phyloP scores from a whole-genome alignment of 2,888 invertebrate genomes.

The Ennomos fuscantarius region DNA sequence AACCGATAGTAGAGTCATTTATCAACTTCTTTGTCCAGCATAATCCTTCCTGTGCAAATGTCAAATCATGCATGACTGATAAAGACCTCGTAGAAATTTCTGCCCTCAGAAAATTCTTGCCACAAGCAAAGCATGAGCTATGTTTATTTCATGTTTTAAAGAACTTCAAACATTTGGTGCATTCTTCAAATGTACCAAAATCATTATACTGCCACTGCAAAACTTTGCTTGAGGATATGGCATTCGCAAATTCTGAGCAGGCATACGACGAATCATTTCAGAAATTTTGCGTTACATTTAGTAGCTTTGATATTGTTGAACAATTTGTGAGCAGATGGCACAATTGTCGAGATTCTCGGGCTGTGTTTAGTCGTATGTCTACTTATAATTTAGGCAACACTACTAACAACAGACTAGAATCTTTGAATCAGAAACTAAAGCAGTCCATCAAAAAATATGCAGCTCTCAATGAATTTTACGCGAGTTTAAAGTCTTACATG shows the following conservation, averaged over 20 bases:
- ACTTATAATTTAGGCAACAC: constrained; percentile 12
- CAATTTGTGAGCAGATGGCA: constrained; percentile 5
- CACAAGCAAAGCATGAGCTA: constrained; percentile 15
- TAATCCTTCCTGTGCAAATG: constrained; percentile 7
- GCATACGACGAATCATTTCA: too few relatives aligned
- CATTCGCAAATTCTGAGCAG: too few relatives aligned
- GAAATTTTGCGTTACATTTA: too few relatives aligned
- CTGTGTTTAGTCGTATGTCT: constrained; percentile 10
- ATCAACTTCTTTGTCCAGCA: constrained; percentile 2
- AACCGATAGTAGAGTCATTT: constrained; percentile 4
- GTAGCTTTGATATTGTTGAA: too few relatives aligned
- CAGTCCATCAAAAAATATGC: constrained; percentile 10
- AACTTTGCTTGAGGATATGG: too few relatives aligned
- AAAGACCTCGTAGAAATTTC: constrained; percentile 1
- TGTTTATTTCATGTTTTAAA: constrained; percentile 15
- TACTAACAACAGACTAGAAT: constrained; percentile 14
- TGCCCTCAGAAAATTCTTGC: constrained; percentile 6
- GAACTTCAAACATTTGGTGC: neutral
- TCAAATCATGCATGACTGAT: constrained; percentile 16
- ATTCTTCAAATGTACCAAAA: too few relatives aligned
- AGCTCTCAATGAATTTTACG: neutral
- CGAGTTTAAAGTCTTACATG: constrained; percentile 2
- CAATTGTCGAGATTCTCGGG: constrained; percentile 15
- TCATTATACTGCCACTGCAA: too few relatives aligned
- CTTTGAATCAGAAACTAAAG: constrained; percentile 18